Conservation (phyloP, 2,888 invertebrate genomes). For the Epinotia nisella region DNA sequence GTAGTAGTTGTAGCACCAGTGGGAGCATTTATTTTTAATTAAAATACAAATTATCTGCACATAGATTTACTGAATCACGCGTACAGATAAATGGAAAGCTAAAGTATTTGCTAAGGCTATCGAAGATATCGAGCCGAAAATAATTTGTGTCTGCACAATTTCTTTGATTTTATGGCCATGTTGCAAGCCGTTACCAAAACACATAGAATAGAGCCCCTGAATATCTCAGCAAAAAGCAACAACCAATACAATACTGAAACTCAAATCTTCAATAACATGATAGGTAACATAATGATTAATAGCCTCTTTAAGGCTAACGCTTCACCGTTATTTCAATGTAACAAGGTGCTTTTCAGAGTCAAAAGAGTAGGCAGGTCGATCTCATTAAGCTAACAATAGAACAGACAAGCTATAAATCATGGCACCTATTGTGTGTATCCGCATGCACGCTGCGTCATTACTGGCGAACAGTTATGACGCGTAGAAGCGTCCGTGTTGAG, state of each 20-base stretch:
- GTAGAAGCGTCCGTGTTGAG: slow-evolving; percentile 50
- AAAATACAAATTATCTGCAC: too few relatives aligned
- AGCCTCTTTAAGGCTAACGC: not conserved
- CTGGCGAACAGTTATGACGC: slow-evolving; percentile 63
- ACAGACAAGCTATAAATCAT: slow-evolving; percentile 72
- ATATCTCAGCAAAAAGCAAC: not conserved
- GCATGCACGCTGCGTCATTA: slow-evolving; percentile 60
- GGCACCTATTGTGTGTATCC: slow-evolving; percentile 66
- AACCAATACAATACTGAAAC: slow-evolving; percentile 5
- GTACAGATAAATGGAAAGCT: too few relatives aligned
- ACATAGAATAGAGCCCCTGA: not conserved
- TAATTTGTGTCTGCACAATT: not conserved
- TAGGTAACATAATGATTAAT: slow-evolving; percentile 30
- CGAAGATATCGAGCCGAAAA: too few relatives aligned
- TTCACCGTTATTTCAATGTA: slow-evolving; percentile 14
- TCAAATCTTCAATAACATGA: slow-evolving; percentile 33
- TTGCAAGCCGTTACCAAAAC: not conserved
- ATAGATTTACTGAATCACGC: too few relatives aligned
- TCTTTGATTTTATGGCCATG: slow-evolving; percentile 18
- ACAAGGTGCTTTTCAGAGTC: slow-evolving; percentile 15
- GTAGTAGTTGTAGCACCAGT: too few relatives aligned
- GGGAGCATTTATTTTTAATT: too few relatives aligned
- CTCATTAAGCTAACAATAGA: slow-evolving; percentile 76
- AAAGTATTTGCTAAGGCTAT: too few relatives aligned
- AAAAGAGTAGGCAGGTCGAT: slow-evolving; percentile 66